Evolutionary conservation across 2,888 invertebrate species (phyloP).

Genomic region (Cantharis rustica): DNA sequence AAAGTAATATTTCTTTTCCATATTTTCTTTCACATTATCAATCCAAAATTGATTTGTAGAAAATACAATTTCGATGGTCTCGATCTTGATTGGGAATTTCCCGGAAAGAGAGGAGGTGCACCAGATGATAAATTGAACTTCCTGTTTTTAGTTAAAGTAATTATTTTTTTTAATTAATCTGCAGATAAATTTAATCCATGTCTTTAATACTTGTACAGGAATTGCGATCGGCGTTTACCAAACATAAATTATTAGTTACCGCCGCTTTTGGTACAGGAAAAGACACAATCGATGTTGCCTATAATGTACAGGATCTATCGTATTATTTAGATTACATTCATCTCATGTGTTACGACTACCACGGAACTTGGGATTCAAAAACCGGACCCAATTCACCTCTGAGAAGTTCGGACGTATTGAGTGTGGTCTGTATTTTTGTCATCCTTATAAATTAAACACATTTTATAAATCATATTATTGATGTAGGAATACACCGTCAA

Average conservation of each 20-base stretch:
- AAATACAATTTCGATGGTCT: conserved; percentile 76
- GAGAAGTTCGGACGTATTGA: conserved; percentile 64
- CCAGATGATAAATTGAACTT: conserved; percentile 79
- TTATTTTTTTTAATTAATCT: background rate
- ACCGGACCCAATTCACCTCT: conserved; percentile 83
- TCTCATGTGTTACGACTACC: conserved; percentile 90
- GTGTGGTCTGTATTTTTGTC: conserved; percentile 62
- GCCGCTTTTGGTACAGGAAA: conserved; percentile 83
- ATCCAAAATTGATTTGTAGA: conserved; percentile 56
- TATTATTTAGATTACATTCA: conserved; percentile 74
- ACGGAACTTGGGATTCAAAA: conserved; percentile 79
- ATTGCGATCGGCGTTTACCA: conserved; percentile 70
- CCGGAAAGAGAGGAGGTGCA: conserved; percentile 74
- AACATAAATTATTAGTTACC: conserved; percentile 72
- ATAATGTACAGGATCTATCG: conserved; percentile 74
- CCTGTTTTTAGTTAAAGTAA: conserved; percentile 73
- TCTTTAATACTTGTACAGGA: conserved; percentile 59
- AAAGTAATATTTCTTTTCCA: conserved; percentile 54
- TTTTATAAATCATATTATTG: conserved; percentile 14
- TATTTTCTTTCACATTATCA: background rate
- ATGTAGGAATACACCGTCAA: conserved; percentile 74
- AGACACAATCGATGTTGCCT: conserved; percentile 75
- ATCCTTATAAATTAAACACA: background rate
- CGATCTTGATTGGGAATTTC: conserved; percentile 87
- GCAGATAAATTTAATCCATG: background rate